Evolutionary conservation across 2,113 vertebrate genomes (phyloP).

Genomic region (Tetrax tetrax): DNA sequence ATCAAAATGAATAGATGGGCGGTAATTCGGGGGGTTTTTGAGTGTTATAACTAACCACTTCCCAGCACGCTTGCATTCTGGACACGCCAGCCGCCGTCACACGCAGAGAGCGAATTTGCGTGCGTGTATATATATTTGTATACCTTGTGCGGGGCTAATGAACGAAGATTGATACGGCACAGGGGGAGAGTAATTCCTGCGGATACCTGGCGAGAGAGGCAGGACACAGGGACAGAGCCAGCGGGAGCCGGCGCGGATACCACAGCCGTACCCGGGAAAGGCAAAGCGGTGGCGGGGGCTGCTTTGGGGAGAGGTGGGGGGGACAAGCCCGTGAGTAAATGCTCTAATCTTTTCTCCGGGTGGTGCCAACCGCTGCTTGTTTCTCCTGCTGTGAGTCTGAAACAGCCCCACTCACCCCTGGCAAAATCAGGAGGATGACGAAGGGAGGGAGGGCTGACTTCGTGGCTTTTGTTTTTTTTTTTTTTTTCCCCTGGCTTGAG

Average conservation of each 20-base stretch:
- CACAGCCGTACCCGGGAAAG: not conserved
- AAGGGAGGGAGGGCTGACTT: not conserved
- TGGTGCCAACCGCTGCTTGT: not conserved
- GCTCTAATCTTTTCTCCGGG: not conserved
- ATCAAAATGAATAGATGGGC: not conserved
- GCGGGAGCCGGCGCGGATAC: not conserved
- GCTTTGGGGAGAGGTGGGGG: not conserved
- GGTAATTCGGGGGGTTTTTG: not conserved
- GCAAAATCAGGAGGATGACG: not conserved
- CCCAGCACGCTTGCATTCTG: not conserved
- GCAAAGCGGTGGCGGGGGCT: not conserved
- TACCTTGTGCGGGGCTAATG: slow-evolving; percentile 10
- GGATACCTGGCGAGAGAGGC: slow-evolving; percentile 14
- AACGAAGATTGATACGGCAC: not conserved
- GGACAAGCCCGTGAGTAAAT: not conserved
- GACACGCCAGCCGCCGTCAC: not conserved
- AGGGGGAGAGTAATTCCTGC: slow-evolving; percentile 22
- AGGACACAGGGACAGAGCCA: slow-evolving; percentile 2
- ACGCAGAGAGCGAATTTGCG: not conserved
- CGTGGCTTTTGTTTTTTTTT: not conserved
- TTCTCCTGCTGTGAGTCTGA: not conserved
- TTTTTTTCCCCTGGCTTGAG: not conserved
- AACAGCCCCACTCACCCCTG: not conserved
- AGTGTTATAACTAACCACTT: not conserved
- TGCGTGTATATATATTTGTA: not conserved